Percentiles rank a stretch among this genome's conserved stretches.
phyloP scores from a whole-genome alignment of 2,113 vertebrate genomes.

The Gulo gulo region DNA sequence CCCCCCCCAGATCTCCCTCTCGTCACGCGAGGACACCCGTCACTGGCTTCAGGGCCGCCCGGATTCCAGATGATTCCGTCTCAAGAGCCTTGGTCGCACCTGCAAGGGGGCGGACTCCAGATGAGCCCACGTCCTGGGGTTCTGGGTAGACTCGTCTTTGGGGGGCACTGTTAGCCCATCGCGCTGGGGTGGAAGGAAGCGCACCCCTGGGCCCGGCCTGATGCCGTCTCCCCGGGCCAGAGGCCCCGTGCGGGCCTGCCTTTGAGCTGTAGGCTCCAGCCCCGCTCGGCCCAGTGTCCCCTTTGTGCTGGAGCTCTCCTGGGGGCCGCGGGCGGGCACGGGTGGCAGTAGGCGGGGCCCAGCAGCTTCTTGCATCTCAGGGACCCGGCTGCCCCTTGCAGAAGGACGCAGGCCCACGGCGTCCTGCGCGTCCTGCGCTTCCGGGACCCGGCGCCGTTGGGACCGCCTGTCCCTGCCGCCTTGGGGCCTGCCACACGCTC shows the following conservation, averaged over 20 bases:
- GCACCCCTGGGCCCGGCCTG: fast-evolving
- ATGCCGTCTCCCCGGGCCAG: background rate
- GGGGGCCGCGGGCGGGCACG: fast-evolving
- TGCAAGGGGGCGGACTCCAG: fast-evolving
- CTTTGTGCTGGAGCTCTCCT: background rate
- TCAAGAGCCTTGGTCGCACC: fast-evolving
- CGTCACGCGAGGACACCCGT: fast-evolving
- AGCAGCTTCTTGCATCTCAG: fast-evolving
- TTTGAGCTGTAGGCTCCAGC: fast-evolving
- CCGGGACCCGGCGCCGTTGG: fast-evolving
- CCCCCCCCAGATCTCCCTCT: too few species aligned
- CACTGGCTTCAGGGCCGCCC: fast-evolving
- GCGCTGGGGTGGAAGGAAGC: fast-evolving
- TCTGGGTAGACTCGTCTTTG: background rate
- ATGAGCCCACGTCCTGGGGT: fast-evolving
- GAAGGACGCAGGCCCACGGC: background rate
- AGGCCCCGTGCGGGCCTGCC: fast-evolving
- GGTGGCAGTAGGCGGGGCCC: fast-evolving
- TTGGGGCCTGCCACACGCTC: fast-evolving
- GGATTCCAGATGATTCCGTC: fast-evolving
- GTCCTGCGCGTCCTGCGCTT: too few species aligned
- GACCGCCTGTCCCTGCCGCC: fast-evolving
- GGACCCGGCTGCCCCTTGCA: fast-evolving
- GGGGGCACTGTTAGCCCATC: background rate
- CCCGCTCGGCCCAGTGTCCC: fast-evolving